phyloP scores from a whole-genome alignment of 2,113 vertebrate genomes.

The Copsychus sechellarum region DNA sequence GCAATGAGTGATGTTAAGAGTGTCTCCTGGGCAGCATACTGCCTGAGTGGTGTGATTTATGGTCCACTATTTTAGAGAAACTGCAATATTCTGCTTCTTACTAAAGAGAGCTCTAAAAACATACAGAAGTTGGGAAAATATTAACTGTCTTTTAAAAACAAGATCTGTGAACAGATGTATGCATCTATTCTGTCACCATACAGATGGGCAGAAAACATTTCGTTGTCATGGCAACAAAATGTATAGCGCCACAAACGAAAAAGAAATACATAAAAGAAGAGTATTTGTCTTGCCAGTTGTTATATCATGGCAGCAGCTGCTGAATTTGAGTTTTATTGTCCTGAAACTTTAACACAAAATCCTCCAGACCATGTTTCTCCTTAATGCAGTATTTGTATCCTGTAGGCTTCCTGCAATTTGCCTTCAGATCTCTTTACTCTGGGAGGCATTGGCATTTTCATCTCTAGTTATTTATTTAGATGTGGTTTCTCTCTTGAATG shows the following conservation, averaged over 20 bases:
- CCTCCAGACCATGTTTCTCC: slow-evolving; percentile 22
- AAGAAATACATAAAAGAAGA: background rate
- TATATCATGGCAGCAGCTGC: slow-evolving; percentile 47
- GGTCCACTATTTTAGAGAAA: background rate
- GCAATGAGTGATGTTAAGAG: background rate
- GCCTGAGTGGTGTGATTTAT: slow-evolving; percentile 36
- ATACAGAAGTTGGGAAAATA: slow-evolving; percentile 36
- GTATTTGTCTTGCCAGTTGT: slow-evolving; percentile 50
- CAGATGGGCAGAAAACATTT: slow-evolving; percentile 45
- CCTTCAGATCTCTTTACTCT: background rate
- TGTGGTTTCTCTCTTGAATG: background rate
- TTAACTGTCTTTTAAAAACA: slow-evolving; percentile 45
- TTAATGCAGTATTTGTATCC: background rate
- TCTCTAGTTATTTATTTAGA: background rate
- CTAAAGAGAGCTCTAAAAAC: slow-evolving; percentile 9
- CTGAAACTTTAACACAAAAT: slow-evolving; percentile 47
- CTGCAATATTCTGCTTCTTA: background rate
- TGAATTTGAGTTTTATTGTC: slow-evolving; percentile 43
- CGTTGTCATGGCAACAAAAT: slow-evolving; percentile 65
- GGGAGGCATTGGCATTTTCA: background rate
- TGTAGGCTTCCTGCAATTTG: background rate
- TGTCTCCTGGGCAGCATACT: slow-evolving; percentile 11
- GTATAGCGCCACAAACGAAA: slow-evolving; percentile 47
- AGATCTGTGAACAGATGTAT: slow-evolving; percentile 45
- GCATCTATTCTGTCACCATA: slow-evolving; percentile 43